Percentiles rank a stretch among this genome's conserved stretches.
phyloP scores from a whole-genome alignment of 2,797 vertebrate genomes.

The Meriones psammophilus region DNA sequence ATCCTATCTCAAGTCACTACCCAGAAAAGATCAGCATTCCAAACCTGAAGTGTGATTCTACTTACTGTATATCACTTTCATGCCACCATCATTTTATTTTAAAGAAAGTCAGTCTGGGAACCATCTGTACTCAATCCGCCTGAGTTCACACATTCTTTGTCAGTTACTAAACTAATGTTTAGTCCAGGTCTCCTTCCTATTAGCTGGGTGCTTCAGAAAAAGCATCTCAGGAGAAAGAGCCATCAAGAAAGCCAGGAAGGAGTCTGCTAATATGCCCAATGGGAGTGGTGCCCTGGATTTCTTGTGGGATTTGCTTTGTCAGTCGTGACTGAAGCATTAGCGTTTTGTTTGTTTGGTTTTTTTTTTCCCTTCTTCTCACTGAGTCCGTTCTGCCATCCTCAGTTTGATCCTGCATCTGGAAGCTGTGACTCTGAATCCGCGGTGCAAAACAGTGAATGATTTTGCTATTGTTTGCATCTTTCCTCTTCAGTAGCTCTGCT shows the following conservation, averaged over 20 bases:
- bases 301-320: slow-evolving; percentile 2
- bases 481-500: background rate
- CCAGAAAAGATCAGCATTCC: background rate
- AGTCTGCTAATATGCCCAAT: background rate
- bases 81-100: background rate
- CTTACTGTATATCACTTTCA: background rate
- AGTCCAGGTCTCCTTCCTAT: background rate
- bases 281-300: background rate
- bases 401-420: slow-evolving; percentile 25
- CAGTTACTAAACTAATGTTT: background rate
- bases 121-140: background rate
- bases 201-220: background rate
- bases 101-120: background rate
- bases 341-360: too few relatives aligned
- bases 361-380: background rate
- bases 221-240: background rate
- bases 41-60: background rate
- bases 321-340: background rate
- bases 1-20: background rate
- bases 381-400: background rate
- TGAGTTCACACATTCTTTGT: background rate
- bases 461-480: slow-evolving; percentile 7
- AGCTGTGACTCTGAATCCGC: slow-evolving; percentile 29
- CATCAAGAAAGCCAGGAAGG: background rate
- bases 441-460: slow-evolving; percentile 17